Base-by-base conservation (phyloP, 2,797 vertebrate genomes). In the Rhinophrynus dorsalis region DNA sequence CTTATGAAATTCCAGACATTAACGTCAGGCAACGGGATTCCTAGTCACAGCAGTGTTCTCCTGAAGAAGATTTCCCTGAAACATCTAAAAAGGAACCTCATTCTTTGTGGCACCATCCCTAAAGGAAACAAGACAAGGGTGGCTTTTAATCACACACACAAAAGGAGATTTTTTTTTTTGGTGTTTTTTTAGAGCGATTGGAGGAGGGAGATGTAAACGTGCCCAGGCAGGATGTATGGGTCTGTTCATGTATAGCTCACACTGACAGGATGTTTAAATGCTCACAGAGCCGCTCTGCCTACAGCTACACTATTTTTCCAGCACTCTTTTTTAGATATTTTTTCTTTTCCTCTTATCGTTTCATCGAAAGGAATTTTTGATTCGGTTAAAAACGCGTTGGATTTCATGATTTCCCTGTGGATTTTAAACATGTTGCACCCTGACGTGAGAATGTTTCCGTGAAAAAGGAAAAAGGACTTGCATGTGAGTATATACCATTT, bases 191-290 rank as follows among this genome's bases (percentile, higher is more conserved):
- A 12, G 44, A 59, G 47, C n/a, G 42, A 15, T 24, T 5, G 50
- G 20, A 23, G 11, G 51, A 15, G 60, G 55, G 29, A 54, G 44
- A 71, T 40, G 51, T 50, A 32, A 50, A 42, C 17, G 32, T 37
- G 20, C 7, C 2, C 1, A 6, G 11, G 48, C 68, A 71, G 68
- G 59, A 63, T 71, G 59, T 56, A 13, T 8, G 29, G 38, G 12
- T 21, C 0, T 17, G 15, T 17, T 3, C 20, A 15, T 8, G 23
- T 13, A 18, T 26, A 33, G 52, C 26, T 45, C 64, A 45, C 52
- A 23, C 51, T 27, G 59, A 56, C 68, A 56, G 60, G 42, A 63
- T 63, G 67, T 62, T 27, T 67, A 54, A 55, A 37, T 38, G 27
- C 58, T 35, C 45, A 32, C 50, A 13, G 13, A 37, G 30, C 0